Conservation (phyloP, 2,113 vertebrate species). For the Pseudorhombus dupliciocellatus region DNA sequence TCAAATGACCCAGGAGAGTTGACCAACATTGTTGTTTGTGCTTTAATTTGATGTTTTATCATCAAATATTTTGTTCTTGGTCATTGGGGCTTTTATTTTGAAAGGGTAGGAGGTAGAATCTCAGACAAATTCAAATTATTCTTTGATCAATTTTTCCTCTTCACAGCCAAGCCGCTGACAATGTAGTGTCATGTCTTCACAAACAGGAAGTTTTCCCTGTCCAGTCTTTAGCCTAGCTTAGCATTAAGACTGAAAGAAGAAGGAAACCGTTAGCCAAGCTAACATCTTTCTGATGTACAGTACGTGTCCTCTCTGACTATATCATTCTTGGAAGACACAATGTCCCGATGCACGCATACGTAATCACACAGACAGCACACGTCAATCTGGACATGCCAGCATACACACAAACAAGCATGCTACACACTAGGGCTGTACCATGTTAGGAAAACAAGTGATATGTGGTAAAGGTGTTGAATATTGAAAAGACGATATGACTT, state of each 20-base stretch:
- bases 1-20: neutral
- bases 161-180: neutral
- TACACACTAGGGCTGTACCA: neutral
- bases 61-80: neutral
- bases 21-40: no score
- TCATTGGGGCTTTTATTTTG: conserved; percentile 7
- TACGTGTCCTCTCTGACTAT: neutral
- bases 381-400: neutral
- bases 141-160: neutral
- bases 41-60: neutral
- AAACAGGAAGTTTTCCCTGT: neutral
- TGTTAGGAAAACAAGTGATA: no score
- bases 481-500: no score
- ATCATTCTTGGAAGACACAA: neutral
- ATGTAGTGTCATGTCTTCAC: no score
- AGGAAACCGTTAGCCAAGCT: neutral
- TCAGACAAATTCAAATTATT: neutral
- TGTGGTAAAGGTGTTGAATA: no score
- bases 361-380: neutral
- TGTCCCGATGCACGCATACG: neutral
- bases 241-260: neutral
- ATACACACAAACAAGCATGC: neutral
- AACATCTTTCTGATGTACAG: no score
- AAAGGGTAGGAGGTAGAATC: conserved; percentile 1
- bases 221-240: no score